phyloP scores from a whole-genome alignment of 2,888 invertebrate genomes.

The Kryphioiulus occultus region DNA sequence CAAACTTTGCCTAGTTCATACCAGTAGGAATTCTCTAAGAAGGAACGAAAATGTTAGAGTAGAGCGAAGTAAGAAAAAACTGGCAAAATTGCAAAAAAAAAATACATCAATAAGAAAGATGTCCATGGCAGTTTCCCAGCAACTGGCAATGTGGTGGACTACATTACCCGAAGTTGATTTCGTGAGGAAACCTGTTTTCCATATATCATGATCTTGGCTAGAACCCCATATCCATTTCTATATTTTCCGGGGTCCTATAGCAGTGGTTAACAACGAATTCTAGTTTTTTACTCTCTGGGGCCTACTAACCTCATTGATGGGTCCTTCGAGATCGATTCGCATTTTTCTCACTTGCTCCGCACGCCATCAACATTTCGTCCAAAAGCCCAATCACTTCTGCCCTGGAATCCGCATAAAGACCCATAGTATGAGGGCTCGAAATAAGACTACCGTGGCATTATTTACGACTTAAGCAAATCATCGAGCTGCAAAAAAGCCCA shows the following conservation, averaged over 20 bases:
- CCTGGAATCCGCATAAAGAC: not conserved
- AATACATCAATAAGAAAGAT: not conserved
- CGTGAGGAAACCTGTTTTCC: not conserved
- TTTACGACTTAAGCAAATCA: constrained; percentile 23
- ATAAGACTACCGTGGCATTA: constrained; percentile 23
- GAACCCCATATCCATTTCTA: constrained; percentile 23
- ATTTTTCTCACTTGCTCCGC: constrained; percentile 23
- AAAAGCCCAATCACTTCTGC: constrained; percentile 23
- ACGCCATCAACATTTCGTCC: constrained; percentile 23
- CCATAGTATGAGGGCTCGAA: constrained; percentile 11
- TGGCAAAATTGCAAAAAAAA: not conserved
- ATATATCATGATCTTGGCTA: constrained; percentile 23
- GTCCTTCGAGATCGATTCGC: not conserved
- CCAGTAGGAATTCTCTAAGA: too few relatives aligned
- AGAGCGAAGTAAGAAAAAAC: not conserved
- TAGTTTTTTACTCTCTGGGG: not conserved
- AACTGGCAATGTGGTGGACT: not conserved
- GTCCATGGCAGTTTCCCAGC: not conserved
- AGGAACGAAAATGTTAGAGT: too few relatives aligned
- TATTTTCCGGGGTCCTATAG: constrained; percentile 12
- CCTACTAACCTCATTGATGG: constrained; percentile 14
- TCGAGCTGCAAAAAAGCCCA: not conserved
- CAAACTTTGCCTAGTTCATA: too few relatives aligned
- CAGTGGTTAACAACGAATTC: constrained; percentile 15
- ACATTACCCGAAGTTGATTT: not conserved